Percentiles rank a stretch among this genome's conserved stretches.
phyloP scores from a whole-genome alignment of 2,113 vertebrate species.

The Prinia subflava region DNA sequence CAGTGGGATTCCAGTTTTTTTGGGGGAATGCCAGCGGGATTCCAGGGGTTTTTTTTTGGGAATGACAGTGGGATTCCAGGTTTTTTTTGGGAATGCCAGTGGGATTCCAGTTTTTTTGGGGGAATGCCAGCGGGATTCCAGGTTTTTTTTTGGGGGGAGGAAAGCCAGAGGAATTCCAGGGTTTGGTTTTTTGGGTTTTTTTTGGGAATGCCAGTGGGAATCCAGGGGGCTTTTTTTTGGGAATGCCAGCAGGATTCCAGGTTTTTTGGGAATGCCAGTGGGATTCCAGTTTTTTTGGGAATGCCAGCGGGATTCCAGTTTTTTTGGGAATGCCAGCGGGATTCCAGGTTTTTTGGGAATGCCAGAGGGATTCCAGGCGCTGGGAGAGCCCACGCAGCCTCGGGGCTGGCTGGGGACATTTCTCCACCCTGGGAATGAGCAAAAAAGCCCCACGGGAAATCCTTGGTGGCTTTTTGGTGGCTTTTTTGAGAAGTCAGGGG shows the following conservation, averaged over 20 bases:
- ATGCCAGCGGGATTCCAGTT: no score
- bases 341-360: no score
- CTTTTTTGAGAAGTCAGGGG: rapidly evolving
- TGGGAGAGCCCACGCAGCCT: rapidly evolving
- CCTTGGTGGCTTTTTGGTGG: rapidly evolving
- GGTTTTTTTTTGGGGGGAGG: no score
- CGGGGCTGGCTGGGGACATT: rapidly evolving
- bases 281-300: no score
- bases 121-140: neutral
- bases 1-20: no score
- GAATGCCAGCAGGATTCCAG: neutral
- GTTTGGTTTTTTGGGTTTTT: no score
- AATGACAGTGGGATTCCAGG: no score
- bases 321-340: neutral
- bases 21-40: neutral
- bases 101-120: neutral
- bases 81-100: neutral
- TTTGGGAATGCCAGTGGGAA: no score
- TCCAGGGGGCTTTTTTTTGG: neutral
- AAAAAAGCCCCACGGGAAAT: rapidly evolving
- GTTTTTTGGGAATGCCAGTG: neutral
- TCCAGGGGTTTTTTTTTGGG: no score
- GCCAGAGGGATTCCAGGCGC: no score
- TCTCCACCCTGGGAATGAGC: no score
- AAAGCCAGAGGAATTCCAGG: no score